Conservation (phyloP, 2,888 invertebrate species). For the Pteria penguin region DNA sequence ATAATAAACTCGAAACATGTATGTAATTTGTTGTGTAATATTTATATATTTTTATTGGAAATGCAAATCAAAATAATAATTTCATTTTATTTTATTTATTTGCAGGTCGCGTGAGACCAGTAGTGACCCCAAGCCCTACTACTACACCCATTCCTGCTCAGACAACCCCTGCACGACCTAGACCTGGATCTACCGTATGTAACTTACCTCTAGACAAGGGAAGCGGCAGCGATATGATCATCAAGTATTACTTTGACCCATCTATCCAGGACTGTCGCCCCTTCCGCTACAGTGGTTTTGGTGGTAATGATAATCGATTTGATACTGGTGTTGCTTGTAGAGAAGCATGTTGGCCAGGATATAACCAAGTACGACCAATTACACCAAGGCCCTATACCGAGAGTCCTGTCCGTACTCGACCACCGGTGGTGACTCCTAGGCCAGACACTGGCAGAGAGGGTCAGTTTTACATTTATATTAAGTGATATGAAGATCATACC, state of each 20-base stretch:
- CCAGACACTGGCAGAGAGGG: neutral
- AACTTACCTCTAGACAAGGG: slow-evolving; percentile 47
- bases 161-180: neutral
- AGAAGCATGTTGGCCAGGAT: slow-evolving; percentile 43
- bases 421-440: neutral
- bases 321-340: slow-evolving; percentile 63
- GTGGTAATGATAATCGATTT: slow-evolving; percentile 92
- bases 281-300: slow-evolving; percentile 90
- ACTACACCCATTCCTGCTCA: neutral
- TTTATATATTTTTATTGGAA: no score
- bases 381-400: slow-evolving; percentile 7
- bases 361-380: slow-evolving; percentile 17
- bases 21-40: no score
- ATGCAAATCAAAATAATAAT: no score
- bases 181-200: neutral
- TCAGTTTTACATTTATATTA: no score
- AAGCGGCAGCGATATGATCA: slow-evolving; percentile 47
- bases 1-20: no score
- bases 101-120: neutral
- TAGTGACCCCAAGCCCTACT: neutral
- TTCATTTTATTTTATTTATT: no score
- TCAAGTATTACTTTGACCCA: slow-evolving; percentile 86
- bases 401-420: neutral
- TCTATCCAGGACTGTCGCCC: slow-evolving; percentile 84
- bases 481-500: no score